A percentile compares a stretch with the other conserved stretches of the same genome.
phyloP scores from a whole-genome alignment of 2,888 invertebrate species.

The Herminia tarsipennalis region DNA sequence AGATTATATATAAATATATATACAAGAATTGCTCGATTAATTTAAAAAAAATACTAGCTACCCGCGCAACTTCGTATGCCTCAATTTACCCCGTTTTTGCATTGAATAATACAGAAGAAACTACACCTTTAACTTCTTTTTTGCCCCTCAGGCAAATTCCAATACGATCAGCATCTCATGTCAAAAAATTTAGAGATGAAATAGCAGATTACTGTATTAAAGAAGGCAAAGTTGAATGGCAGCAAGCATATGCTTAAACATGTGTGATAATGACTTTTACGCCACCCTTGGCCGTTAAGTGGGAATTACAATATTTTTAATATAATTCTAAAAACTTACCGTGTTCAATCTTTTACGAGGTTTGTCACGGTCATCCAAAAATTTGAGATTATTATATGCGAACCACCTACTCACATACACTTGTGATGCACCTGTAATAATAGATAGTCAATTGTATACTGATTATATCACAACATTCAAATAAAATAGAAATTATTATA shows the following conservation, averaged over 20 bases:
- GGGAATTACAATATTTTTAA: conserved; percentile 4
- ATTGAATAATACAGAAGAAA: conserved; percentile 8
- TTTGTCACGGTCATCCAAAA: conserved; percentile 9
- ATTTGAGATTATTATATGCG: conserved; percentile 5
- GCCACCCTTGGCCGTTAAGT: conserved; percentile 4
- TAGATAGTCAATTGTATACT: conserved; percentile 3
- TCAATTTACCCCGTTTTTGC: too few relatives aligned
- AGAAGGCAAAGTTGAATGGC: too few relatives aligned
- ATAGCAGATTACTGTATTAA: too few relatives aligned
- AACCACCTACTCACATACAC: conserved; percentile 12
- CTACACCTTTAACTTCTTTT: conserved; percentile 10
- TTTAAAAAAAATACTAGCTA: too few relatives aligned
- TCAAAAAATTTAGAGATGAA: too few relatives aligned
- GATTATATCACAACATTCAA: conserved; percentile 9
- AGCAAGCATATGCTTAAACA: too few relatives aligned
- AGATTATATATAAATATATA: too few relatives aligned
- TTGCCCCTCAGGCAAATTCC: conserved; percentile 9
- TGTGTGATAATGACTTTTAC: conserved; percentile 5
- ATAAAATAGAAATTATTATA: conserved; percentile 14
- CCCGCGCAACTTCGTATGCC: too few relatives aligned
- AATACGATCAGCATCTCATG: too few relatives aligned
- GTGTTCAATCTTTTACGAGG: conserved; percentile 8
- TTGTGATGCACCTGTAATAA: conserved; percentile 14
- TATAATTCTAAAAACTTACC: conserved; percentile 9
- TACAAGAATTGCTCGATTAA: too few relatives aligned